These are phyloP conservation scores for Merops nubicus DNA, from an alignment of 2,113 vertebrate genomes.

Conservation along the genomic window DNA sequence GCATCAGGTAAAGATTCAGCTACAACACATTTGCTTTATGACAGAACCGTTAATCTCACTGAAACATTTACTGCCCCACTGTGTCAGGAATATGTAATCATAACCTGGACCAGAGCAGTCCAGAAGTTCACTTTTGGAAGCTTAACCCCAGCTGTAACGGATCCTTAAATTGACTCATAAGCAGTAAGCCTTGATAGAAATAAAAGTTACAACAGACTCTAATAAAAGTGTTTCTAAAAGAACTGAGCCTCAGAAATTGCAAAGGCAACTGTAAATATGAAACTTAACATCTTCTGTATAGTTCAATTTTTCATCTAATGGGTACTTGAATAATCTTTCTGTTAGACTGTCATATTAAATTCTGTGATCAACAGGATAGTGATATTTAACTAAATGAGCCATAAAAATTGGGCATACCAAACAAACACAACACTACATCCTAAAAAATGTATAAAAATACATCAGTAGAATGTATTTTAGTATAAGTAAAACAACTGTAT, in stretches of 20 bases:
- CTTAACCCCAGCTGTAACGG: neutral
- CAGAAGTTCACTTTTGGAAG: neutral
- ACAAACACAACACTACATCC: neutral
- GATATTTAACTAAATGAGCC: conserved; percentile 17
- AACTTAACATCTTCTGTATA: neutral
- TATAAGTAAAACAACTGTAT: neutral
- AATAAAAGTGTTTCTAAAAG: neutral
- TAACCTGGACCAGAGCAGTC: neutral
- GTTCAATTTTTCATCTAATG: conserved; percentile 32
- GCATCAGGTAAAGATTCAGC: neutral
- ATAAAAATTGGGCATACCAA: neutral
- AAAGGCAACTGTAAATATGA: neutral
- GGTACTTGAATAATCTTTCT: conserved; percentile 26
- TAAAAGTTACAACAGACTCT: neutral
- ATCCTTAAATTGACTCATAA: neutral
- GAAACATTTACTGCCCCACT: neutral
- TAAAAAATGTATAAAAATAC: conserved; percentile 2
- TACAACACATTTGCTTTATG: neutral
- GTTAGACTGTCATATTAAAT: neutral
- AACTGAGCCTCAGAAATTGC: neutral
- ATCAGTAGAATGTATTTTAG: neutral
- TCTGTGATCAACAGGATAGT: conserved; percentile 2
- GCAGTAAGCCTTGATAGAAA: neutral
- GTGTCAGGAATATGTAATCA: neutral
- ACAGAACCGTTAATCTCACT: neutral